Evolutionary conservation across 2,888 invertebrate genomes (phyloP).

Genomic region (Limnephilus auricula): DNA sequence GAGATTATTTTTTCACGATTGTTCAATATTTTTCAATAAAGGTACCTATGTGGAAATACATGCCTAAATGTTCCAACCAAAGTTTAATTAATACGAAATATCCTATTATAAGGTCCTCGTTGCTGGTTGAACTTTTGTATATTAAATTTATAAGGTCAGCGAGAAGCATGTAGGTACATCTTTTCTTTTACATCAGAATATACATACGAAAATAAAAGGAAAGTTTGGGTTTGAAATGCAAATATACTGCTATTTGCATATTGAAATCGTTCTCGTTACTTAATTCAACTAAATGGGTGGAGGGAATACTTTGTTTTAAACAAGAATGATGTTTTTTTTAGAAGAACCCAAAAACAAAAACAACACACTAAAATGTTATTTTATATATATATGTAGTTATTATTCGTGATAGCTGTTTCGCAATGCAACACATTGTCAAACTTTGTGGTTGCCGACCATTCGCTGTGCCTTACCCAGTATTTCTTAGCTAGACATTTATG

Average conservation of each 20-base stretch:
- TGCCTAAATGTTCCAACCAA: not conserved
- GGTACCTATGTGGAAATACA: too few species aligned
- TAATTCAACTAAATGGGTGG: slow-evolving; percentile 33
- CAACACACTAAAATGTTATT: too few species aligned
- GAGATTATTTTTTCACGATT: too few species aligned
- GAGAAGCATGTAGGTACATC: not conserved
- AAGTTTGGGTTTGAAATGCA: slow-evolving; percentile 12
- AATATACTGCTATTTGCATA: slow-evolving; percentile 37
- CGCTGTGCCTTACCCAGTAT: too few species aligned
- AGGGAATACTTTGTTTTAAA: slow-evolving; percentile 43
- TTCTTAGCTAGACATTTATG: too few species aligned
- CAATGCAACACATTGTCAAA: too few species aligned
- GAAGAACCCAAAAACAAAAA: not conserved
- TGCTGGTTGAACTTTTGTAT: not conserved
- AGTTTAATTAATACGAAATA: not conserved
- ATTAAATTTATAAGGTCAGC: not conserved
- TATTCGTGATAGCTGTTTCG: too few species aligned
- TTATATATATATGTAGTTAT: too few species aligned
- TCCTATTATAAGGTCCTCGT: not conserved
- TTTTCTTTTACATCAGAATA: not conserved
- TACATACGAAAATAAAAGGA: not conserved
- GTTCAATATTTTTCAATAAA: too few species aligned
- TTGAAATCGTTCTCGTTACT: slow-evolving; percentile 47
- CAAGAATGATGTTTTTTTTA: not conserved
- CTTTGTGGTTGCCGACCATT: too few species aligned